Evolutionary conservation across 2,797 vertebrate genomes (phyloP), one percentile per base, ranked within the genome.

Genomic region (Rhadinocentrus ornatus): DNA sequence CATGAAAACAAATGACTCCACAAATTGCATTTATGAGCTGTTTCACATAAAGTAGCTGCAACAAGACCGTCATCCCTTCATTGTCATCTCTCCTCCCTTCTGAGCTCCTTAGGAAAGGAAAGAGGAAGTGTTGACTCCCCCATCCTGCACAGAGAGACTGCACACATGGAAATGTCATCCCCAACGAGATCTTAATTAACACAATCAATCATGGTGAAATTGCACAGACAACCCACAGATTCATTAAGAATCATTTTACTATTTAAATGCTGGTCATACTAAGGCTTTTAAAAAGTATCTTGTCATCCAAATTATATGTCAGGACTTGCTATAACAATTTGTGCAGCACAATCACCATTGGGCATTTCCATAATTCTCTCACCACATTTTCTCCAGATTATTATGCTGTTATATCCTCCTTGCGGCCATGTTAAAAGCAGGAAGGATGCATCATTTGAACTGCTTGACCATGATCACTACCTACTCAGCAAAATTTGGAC

Each of bases 111-210:
- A 22, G 46, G 3, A 32, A 60, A 53, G 53, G 34, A 64, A 69
- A 76, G 62, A 32, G 32, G 54, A 13, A 48, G 64, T 46, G 67
- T 64, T 62, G 76, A 74, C 73, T 80, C 79, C 53, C 73, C 37
- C 48, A 11, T 70, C 64, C 76, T 31, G 55, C 62, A 67, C 66
- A 29, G 12, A 15, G 32, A 67, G 57, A 66, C 46, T 35, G 63
- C 3, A 48, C 24, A 35, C 70, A 67, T 67, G 68, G 74, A 92
- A 89, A 91, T 87, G 85, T 85, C 86, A 80, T 67, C 76, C 83
- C 58, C 62, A 72, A 78, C 35, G 52, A 79, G 82, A 62, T 85
- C 81, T 91, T 92, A 91, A 93, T 93, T 86, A 91, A 76, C 72
- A 67, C 80, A 66, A 79, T 91, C 80, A 34, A 86, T 89, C 87